Conservation (phyloP, 2,797 vertebrate species). For the Helicolenus hilgendorfi region DNA sequence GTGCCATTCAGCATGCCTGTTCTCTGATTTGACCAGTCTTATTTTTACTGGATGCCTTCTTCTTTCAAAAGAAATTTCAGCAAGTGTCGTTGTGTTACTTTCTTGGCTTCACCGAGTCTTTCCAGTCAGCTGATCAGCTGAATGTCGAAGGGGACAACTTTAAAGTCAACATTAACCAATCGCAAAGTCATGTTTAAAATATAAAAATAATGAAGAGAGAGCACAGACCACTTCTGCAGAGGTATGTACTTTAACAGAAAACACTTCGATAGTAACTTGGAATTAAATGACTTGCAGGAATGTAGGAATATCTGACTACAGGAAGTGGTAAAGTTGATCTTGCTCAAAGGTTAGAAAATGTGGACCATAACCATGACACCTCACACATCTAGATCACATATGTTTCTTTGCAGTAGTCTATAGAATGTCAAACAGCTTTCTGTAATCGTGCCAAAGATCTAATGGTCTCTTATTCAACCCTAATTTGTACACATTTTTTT, state of each 20-base stretch:
- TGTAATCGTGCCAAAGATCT: not conserved
- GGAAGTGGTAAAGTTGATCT: no score
- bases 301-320: no score
- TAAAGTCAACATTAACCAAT: not conserved
- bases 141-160: not conserved
- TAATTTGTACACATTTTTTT: not conserved
- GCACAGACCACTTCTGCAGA: not conserved
- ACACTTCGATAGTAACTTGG: no score
- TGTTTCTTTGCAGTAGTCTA: no score
- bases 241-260: no score
- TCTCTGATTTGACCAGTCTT: not conserved
- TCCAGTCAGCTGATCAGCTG: not conserved
- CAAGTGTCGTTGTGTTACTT: not conserved
- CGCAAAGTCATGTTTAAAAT: not conserved
- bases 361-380: no score
- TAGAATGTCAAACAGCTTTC: not conserved
- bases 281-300: no score
- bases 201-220: not conserved
- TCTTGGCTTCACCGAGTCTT: not conserved
- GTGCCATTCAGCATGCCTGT: no score
- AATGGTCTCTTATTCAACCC: accelerated
- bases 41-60: not conserved
- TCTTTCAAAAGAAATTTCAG: not conserved
- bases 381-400: no score
- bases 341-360: no score